A percentile compares a stretch with the other conserved stretches of the same genome.
phyloP scores from a whole-genome alignment of 2,113 vertebrate species.

The Athene noctua region DNA sequence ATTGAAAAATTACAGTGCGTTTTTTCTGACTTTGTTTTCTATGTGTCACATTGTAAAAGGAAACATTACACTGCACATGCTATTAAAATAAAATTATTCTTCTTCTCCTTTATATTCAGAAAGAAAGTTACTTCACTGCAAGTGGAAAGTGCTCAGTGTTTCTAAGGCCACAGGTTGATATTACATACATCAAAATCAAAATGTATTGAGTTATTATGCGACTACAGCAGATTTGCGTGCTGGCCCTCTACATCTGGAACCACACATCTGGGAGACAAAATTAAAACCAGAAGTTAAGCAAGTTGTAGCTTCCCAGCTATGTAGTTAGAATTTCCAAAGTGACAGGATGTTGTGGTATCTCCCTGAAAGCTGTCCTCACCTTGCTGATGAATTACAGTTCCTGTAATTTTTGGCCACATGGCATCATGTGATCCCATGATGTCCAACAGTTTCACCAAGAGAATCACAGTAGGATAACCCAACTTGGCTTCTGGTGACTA shows the following conservation, averaged over 20 bases:
- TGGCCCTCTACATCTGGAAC: not conserved
- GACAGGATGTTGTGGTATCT: constrained; percentile 49
- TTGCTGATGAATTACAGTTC: constrained; percentile 44
- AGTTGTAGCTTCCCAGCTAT: constrained; percentile 15
- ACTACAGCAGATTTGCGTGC: not conserved
- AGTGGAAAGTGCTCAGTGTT: not conserved
- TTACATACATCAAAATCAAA: not conserved
- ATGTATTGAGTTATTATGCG: not conserved
- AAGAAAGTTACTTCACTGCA: not conserved
- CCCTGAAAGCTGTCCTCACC: constrained; percentile 55
- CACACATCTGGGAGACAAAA: constrained; percentile 33
- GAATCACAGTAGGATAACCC: not conserved
- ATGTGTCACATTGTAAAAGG: not conserved
- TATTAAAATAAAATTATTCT: not conserved
- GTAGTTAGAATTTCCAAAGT: constrained; percentile 41
- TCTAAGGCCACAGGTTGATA: not conserved
- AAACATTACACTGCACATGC: not conserved
- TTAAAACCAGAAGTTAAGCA: constrained; percentile 48
- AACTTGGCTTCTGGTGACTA: not conserved
- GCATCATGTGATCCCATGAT: not conserved
- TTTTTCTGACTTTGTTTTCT: not conserved
- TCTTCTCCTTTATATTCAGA: not conserved
- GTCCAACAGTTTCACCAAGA: not conserved
- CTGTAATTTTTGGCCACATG: constrained; percentile 35
- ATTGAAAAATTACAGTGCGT: not conserved